Evolutionary conservation across 2,888 invertebrate species (phyloP), one percentile per base, ranked within the genome.

Genomic region (Disparrhopalites patrizii): DNA sequence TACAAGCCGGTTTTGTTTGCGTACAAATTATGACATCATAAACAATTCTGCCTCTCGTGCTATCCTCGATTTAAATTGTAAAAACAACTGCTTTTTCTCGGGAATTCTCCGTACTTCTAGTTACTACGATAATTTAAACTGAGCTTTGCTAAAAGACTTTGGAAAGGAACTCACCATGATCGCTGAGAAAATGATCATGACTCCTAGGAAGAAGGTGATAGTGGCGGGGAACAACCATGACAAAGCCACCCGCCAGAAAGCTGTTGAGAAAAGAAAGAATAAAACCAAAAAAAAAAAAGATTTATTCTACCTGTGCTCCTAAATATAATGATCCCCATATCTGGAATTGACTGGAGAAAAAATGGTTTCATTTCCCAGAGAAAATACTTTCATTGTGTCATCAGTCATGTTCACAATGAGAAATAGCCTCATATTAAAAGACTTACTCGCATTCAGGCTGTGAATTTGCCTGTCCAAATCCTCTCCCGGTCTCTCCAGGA

Each of bases 221-320:
- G 55, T 55, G 10, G 63, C 63, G 13, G 63, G 63, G 25, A 63
- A 56, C 15, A 63, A 36, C 63, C 63, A 63, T 10, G 56, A 56
- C 3, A 63, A 33, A 13, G 63, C 47, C n/a, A 63, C 55, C 33
- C 33, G 56, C 63, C 63, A 63, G 47, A 63, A 63, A 3, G 54
- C 63, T 63, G 33, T n/a, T n/a, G n/a, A n/a, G n/a, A n/a, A n/a
- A n/a, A n/a, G n/a, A n/a, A n/a, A n/a, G n/a, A n/a, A n/a, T n/a
- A 56, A 56, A 33, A 52, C 30, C 15, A 31, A 47, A 23, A 15
- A 30, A 52, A 27, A 2, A 27, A 52, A 52, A 30, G 27, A 23
- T 25, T 51, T 18, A n/a, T n/a, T n/a, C n/a, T n/a, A n/a, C n/a
- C n/a, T n/a, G n/a, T n/a, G n/a, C n/a, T n/a, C n/a, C n/a, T n/a